Evolutionary conservation across 1,140 invertebrate genomes (phyloP).

Genomic region (Heterodera carotae): DNA sequence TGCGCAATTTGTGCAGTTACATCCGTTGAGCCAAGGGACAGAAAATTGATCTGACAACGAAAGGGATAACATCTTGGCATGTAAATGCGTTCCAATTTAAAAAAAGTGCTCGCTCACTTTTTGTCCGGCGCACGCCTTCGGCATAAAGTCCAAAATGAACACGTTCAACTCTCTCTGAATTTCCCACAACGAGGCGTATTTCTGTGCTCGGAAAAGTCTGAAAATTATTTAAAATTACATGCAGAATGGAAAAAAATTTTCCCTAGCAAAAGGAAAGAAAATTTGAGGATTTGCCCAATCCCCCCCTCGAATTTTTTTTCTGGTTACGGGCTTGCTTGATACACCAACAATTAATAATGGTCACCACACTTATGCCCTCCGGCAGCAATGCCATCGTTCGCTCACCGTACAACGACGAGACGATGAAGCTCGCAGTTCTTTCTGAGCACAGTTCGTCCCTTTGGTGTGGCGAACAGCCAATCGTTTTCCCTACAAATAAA

Average conservation of each 20-base stretch:
- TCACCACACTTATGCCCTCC: no score
- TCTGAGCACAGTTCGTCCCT: conserved; percentile 50
- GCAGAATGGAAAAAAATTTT: not conserved
- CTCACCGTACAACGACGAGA: conserved; percentile 36
- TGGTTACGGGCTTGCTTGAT: no score
- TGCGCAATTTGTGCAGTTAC: conserved; percentile 40
- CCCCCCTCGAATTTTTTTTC: no score
- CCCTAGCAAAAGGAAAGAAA: no score
- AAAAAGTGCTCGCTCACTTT: conserved; percentile 29
- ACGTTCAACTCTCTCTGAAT: conserved; percentile 45
- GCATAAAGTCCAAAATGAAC: conserved; percentile 45
- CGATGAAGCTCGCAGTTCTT: conserved; percentile 49
- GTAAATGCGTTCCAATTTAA: not conserved
- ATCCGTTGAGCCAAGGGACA: conserved; percentile 53
- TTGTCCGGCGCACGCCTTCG: conserved; percentile 24
- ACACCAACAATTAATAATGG: no score
- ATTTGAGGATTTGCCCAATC: no score
- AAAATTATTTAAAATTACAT: conserved; percentile 11
- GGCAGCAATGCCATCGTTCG: no score
- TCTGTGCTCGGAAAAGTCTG: conserved; percentile 40
- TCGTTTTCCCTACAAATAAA: conserved; percentile 45
- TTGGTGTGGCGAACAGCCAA: conserved; percentile 57
- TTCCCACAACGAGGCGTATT: conserved; percentile 36
- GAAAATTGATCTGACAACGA: conserved; percentile 51
- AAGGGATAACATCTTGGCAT: not conserved